Percentiles rank a stretch among this genome's conserved stretches.
phyloP scores from a whole-genome alignment of 2,113 vertebrate genomes.

The Ovibos moschatus region DNA sequence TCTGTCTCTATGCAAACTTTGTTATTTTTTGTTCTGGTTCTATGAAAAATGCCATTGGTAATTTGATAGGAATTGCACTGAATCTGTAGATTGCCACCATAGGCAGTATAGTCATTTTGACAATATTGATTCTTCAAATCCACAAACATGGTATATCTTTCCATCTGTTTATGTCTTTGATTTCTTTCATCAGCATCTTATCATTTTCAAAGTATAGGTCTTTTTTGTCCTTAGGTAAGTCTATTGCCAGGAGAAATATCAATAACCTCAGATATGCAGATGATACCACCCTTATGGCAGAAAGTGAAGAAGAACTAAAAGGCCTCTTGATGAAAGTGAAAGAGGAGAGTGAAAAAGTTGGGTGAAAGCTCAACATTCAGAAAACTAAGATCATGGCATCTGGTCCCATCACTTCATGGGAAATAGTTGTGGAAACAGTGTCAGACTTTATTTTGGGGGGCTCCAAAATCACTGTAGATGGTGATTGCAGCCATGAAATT shows the following conservation, averaged over 20 bases:
- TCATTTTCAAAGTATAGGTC: neutral
- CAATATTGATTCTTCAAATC: neutral
- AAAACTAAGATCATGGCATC: too few relatives aligned
- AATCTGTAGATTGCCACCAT: neutral
- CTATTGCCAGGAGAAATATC: neutral
- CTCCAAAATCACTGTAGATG: too few relatives aligned
- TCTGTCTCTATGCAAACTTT: neutral
- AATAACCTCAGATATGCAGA: too few relatives aligned
- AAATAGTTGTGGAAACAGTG: too few relatives aligned
- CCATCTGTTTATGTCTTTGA: neutral
- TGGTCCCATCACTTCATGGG: too few relatives aligned
- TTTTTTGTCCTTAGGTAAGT: neutral
- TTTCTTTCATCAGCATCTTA: neutral
- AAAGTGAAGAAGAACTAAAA: too few relatives aligned
- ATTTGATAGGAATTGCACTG: neutral
- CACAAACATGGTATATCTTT: neutral
- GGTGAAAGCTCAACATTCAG: too few relatives aligned
- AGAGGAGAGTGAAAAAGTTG: too few relatives aligned
- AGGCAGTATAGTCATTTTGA: neutral
- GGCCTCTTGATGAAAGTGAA: too few relatives aligned
- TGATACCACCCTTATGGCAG: too few relatives aligned
- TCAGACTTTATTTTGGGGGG: too few relatives aligned
- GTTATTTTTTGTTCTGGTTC: neutral
- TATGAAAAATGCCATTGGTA: neutral
- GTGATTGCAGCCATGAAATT: too few relatives aligned